phyloP scores from a whole-genome alignment of 2,888 invertebrate species.

The Caenorhabditis doughertyi region DNA sequence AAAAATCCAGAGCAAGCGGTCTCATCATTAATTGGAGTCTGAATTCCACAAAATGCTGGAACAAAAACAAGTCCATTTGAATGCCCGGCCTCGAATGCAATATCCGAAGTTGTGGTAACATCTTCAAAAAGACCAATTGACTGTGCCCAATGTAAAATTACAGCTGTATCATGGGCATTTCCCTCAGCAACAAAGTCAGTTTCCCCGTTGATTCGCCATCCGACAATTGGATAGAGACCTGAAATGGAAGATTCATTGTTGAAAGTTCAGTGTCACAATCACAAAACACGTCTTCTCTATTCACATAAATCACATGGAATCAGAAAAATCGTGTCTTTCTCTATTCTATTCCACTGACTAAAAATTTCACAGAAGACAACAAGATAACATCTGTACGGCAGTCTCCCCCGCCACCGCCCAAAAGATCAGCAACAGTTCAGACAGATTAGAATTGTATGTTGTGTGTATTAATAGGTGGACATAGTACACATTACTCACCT shows the following conservation, averaged over 20 bases:
- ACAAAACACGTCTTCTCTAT: constrained; percentile 22
- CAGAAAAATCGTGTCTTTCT: constrained; percentile 1
- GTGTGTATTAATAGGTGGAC: neutral
- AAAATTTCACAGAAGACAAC: constrained; percentile 2
- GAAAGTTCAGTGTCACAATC: constrained; percentile 48
- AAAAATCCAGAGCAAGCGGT: constrained; percentile 91
- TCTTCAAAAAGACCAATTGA: constrained; percentile 71
- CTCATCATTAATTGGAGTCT: constrained; percentile 94
- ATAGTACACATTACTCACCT: constrained; percentile 84
- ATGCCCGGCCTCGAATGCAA: constrained; percentile 68
- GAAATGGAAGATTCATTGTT: constrained; percentile 29
- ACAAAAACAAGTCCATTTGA: constrained; percentile 87
- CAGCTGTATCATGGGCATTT: constrained; percentile 92
- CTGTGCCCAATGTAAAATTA: constrained; percentile 90
- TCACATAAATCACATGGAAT: constrained; percentile 49
- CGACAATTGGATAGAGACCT: constrained; percentile 93
- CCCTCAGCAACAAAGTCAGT: constrained; percentile 89
- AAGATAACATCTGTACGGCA: constrained; percentile 29
- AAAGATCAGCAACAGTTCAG: constrained; percentile 36
- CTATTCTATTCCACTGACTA: no score
- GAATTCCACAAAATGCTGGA: constrained; percentile 90
- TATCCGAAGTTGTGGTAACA: constrained; percentile 69
- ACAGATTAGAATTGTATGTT: constrained; percentile 1
- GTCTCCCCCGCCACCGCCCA: constrained; percentile 5
- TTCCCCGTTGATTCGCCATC: constrained; percentile 87